phyloP scores from a whole-genome alignment of 1,140 invertebrate species.

The Rhynchophorus ferrugineus region DNA sequence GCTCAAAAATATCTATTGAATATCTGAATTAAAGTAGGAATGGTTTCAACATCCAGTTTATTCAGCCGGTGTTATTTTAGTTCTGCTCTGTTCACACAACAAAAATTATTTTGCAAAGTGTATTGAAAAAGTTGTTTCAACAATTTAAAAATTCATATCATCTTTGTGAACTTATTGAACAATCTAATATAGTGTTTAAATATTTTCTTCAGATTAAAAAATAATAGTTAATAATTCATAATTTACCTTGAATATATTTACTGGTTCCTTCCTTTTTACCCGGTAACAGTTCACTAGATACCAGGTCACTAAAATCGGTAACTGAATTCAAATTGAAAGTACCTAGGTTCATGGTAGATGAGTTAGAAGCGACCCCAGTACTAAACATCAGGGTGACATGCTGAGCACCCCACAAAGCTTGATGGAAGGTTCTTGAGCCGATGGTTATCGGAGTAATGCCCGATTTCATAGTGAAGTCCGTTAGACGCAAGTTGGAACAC shows the following conservation, averaged over 20 bases:
- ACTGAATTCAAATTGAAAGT: conserved; percentile 60
- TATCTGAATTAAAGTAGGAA: no score
- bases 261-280: conserved; percentile 40
- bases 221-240: no score
- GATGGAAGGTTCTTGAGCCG: conserved; percentile 63
- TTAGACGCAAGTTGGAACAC: conserved; percentile 59
- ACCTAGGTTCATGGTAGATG: conserved; percentile 42
- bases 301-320: conserved; percentile 68
- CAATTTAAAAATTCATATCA: no score
- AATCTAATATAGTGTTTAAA: no score
- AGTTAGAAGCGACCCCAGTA: conserved; percentile 40
- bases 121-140: no score
- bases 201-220: no score
- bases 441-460: conserved; percentile 49
- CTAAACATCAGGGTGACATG: conserved; percentile 65
- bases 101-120: no score
- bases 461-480: conserved; percentile 56
- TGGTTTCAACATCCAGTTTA: no score
- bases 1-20: no score
- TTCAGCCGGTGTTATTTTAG: no score
- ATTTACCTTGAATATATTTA: conserved; percentile 55
- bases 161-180: no score
- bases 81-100: no score
- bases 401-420: conserved; percentile 60
- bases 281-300: conserved; percentile 54